These are phyloP conservation scores for Alectoris magna DNA, from an alignment of 2,797 vertebrate species.

Conservation along the genomic window DNA sequence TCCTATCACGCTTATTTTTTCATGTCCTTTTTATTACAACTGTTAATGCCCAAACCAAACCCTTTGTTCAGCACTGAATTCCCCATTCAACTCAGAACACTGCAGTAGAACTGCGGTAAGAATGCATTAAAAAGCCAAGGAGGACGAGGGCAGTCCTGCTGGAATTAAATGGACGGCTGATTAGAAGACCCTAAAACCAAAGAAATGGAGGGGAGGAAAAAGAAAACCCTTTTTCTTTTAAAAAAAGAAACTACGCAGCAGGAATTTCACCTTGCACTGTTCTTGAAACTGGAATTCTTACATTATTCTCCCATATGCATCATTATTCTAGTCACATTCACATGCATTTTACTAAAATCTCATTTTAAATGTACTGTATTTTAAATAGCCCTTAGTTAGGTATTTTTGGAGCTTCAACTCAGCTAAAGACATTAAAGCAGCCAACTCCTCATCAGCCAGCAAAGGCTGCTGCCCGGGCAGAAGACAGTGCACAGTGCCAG, in stretches of 20 bases:
- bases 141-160: not conserved
- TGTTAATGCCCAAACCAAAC: not conserved
- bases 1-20: not conserved
- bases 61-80: not conserved
- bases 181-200: not conserved
- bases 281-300: not conserved
- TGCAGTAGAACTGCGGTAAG: not conserved
- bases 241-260: not conserved
- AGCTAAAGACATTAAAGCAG: not conserved
- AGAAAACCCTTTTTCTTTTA: not conserved
- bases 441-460: not conserved
- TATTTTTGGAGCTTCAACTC: not conserved
- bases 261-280: not conserved
- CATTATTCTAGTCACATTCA: not conserved
- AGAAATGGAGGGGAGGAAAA: not conserved
- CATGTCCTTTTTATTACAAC: not conserved
- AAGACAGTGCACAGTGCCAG: no score
- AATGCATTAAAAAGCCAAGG: not conserved
- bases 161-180: not conserved
- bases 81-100: not conserved
- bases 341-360: not conserved
- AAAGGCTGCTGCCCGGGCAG: not conserved
- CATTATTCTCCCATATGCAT: not conserved
- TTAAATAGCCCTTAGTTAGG: not conserved
- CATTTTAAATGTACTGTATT: not conserved